phyloP scores from a whole-genome alignment of 2,113 vertebrate genomes.

The Noctilio leporinus region DNA sequence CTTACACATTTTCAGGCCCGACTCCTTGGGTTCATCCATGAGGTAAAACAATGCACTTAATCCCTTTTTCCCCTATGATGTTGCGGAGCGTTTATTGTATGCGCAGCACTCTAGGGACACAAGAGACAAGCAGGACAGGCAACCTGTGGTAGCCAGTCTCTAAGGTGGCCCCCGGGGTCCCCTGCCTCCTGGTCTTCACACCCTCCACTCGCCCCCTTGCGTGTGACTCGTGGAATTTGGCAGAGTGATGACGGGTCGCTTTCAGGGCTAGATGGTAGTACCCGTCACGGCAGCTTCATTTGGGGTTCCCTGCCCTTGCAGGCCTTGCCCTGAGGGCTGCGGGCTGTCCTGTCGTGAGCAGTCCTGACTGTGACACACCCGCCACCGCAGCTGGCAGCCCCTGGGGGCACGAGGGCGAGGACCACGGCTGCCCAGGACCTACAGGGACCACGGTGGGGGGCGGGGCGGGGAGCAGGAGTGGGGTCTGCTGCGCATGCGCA shows the following conservation, averaged over 20 bases:
- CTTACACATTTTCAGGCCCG: not conserved
- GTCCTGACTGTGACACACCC: not conserved
- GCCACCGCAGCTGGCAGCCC: not conserved
- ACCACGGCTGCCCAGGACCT: no score
- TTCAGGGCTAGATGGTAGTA: not conserved
- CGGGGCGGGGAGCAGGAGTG: no score
- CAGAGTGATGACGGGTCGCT: not conserved
- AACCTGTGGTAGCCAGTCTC: not conserved
- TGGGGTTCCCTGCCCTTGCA: not conserved
- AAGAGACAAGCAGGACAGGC: not conserved
- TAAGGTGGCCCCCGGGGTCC: not conserved
- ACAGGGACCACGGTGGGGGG: no score
- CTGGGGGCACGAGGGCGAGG: not conserved
- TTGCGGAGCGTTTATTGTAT: not conserved
- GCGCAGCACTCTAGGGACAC: not conserved
- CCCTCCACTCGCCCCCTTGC: accelerated
- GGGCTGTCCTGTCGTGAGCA: accelerated
- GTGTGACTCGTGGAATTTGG: not conserved
- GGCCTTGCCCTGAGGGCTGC: not conserved
- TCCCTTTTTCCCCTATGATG: not conserved
- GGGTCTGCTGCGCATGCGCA: no score
- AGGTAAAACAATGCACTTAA: not conserved
- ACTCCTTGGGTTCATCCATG: not conserved
- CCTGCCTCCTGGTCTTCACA: not conserved
- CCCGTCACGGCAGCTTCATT: not conserved